Evolutionary conservation across 2,888 invertebrate species (phyloP).

Genomic region (Agonopterix arenella): DNA sequence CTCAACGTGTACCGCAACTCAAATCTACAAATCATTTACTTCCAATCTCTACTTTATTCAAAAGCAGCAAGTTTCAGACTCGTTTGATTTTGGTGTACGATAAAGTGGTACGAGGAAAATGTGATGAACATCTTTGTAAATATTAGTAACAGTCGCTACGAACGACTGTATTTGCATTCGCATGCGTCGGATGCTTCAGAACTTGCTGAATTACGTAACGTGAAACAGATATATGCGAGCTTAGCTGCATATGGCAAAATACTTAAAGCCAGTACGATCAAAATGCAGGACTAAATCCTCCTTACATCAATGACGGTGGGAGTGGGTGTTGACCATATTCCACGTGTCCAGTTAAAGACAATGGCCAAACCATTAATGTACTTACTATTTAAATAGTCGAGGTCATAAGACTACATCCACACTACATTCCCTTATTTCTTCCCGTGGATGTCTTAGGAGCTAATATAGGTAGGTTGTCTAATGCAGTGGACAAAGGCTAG

Average conservation of each 20-base stretch:
- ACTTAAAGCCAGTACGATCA: not conserved
- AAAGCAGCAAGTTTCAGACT: not conserved
- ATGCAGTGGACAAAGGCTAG: no score
- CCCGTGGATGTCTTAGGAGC: no score
- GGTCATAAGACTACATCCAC: no score
- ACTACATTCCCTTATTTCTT: no score
- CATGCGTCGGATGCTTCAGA: constrained; percentile 8
- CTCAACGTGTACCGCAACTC: constrained; percentile 6
- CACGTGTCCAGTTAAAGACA: no score
- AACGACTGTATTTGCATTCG: constrained; percentile 12
- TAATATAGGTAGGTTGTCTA: no score
- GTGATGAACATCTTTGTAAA: constrained; percentile 24
- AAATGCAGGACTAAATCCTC: not conserved
- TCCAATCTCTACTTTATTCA: not conserved
- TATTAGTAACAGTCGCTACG: constrained; percentile 15
- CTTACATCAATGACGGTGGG: not conserved
- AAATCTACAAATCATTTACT: not conserved
- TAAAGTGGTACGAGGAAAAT: constrained; percentile 10
- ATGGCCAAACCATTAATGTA: no score
- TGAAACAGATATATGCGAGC: no score
- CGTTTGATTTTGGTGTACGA: not conserved
- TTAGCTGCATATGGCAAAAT: no score
- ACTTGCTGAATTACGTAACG: not conserved
- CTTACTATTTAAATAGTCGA: no score
- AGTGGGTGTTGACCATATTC: not conserved